A percentile compares a stretch with the other conserved stretches of the same genome.
Evolutionary conservation across 2,113 vertebrate genomes (phyloP).

Genomic region (Xerus inauris): DNA sequence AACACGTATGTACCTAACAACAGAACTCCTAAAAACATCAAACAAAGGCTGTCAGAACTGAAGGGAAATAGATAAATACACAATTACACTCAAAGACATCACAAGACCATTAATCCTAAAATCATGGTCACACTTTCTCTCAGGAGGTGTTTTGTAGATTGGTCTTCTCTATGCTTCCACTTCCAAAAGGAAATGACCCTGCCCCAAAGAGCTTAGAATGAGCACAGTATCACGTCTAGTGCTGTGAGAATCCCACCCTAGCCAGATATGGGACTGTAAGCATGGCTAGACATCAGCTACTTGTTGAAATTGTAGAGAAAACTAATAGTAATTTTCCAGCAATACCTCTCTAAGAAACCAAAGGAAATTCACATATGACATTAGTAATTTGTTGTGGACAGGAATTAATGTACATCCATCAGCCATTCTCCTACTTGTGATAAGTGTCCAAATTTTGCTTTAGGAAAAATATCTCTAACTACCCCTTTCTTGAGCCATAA

Average conservation of each 20-base stretch:
- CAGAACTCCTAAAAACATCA: not conserved
- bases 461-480: not conserved
- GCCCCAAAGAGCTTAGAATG: not conserved
- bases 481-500: not conserved
- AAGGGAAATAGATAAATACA: not conserved
- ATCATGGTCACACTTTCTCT: not conserved
- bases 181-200: not conserved
- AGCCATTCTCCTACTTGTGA: not conserved
- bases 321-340: not conserved
- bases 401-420: not conserved
- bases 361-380: not conserved
- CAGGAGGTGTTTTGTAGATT: not conserved
- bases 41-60: not conserved
- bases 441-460: constrained; percentile 27
- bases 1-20: not conserved
- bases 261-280: not conserved
- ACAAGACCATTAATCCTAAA: not conserved
- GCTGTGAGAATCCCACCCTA: not conserved
- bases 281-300: not conserved
- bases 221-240: not conserved
- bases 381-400: not conserved
- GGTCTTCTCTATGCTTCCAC: not conserved
- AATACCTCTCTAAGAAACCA: not conserved
- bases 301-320: constrained; percentile 15
- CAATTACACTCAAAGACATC: not conserved